These are phyloP conservation scores for Neelides sp. DNA, from an alignment of 1,140 invertebrate genomes.

Conservation along the genomic window DNA sequence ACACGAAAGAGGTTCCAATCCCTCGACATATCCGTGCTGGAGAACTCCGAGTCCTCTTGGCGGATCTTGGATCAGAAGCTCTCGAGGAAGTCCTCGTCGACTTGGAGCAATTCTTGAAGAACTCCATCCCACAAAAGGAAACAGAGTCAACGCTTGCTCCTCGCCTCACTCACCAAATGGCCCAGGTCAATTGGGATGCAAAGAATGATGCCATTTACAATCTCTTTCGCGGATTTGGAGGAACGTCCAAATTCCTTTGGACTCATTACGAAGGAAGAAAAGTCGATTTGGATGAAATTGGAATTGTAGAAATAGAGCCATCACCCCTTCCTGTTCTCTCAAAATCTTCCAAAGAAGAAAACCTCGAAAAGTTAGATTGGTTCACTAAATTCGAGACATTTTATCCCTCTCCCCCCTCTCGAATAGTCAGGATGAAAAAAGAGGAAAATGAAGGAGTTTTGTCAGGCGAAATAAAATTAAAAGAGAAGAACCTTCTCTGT, in stretches of 20 bases:
- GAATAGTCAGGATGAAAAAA: slow-evolving; percentile 1
- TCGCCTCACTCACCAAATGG: slow-evolving; percentile 29
- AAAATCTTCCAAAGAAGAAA: slow-evolving; percentile 1
- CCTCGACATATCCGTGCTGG: slow-evolving; percentile 47
- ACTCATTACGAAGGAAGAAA: slow-evolving; percentile 27
- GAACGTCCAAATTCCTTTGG: slow-evolving; percentile 24
- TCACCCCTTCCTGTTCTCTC: neutral
- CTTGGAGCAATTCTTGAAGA: slow-evolving; percentile 45
- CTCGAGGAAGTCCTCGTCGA: slow-evolving; percentile 49
- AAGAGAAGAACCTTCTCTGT: slow-evolving; percentile 20
- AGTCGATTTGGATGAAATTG: slow-evolving; percentile 29
- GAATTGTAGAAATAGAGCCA: slow-evolving; percentile 2
- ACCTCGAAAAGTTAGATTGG: neutral
- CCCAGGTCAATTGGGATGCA: slow-evolving; percentile 29
- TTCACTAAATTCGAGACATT: slow-evolving; percentile 8
- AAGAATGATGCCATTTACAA: slow-evolving; percentile 32
- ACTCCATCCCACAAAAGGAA: slow-evolving; percentile 46
- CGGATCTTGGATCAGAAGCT: slow-evolving; percentile 53
- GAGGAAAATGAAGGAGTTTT: slow-evolving; percentile 5
- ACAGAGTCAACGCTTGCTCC: slow-evolving; percentile 42
- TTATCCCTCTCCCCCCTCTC: neutral
- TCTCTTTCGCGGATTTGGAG: slow-evolving; percentile 30
- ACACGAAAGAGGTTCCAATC: slow-evolving; percentile 50
- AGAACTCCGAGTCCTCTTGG: slow-evolving; percentile 51
- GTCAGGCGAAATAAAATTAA: slow-evolving; percentile 22